Conservation (phyloP, 2,888 invertebrate species). For the Thecocarcelia acutangulata region DNA sequence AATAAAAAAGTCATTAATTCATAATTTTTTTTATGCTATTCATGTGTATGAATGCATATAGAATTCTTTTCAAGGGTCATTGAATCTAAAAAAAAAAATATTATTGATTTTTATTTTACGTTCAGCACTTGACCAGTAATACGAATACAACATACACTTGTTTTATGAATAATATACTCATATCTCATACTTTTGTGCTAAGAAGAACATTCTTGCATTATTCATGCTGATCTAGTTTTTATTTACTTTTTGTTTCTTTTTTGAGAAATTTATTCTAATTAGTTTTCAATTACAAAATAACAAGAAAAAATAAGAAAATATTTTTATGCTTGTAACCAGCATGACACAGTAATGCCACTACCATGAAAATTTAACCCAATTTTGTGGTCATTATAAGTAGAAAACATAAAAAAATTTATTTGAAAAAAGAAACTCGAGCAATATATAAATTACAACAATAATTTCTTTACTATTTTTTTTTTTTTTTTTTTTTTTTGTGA, state of each 20-base stretch:
- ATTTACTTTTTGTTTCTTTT: too few species aligned
- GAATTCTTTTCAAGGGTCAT: conserved; percentile 27
- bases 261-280: conserved; percentile 22
- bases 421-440: not conserved
- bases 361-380: conserved; percentile 61
- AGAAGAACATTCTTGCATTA: conserved; percentile 1
- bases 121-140: conserved; percentile 30
- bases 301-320: conserved; percentile 10
- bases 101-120: conserved; percentile 27
- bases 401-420: conserved; percentile 2
- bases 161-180: not conserved
- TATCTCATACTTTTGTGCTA: not conserved
- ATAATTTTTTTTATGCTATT: not conserved
- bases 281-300: conserved; percentile 37
- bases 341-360: conserved; percentile 23
- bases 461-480: too few species aligned
- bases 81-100: conserved; percentile 4
- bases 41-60: not conserved
- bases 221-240: not conserved
- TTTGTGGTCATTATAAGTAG: conserved; percentile 10
- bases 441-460: not conserved
- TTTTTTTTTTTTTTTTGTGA: not conserved
- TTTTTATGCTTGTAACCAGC: not conserved
- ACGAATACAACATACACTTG: not conserved
- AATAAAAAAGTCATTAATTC: not conserved